Conservation (phyloP, 2,888 invertebrate species). For the Clepsis dumicolana region DNA sequence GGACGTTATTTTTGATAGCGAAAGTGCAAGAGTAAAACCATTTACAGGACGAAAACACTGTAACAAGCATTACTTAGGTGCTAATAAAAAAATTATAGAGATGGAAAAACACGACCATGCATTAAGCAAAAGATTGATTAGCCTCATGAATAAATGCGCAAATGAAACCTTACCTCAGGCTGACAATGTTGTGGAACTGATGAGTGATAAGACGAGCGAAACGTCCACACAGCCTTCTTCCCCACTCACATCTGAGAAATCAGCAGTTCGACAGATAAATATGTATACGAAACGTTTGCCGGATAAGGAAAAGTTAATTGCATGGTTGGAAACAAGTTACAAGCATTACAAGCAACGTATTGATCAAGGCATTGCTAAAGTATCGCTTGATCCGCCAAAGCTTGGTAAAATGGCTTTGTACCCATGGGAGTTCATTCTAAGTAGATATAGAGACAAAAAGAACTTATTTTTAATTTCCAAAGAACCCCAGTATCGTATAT, state of each 20-base stretch:
- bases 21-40: conserved; percentile 61
- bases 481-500: conserved; percentile 68
- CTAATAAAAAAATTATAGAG: conserved; percentile 65
- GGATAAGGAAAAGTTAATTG: conserved; percentile 60
- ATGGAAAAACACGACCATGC: conserved; percentile 71
- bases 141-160: conserved; percentile 34
- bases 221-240: conserved; percentile 7
- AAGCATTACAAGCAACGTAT: conserved; percentile 66
- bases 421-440: conserved; percentile 73
- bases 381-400: conserved; percentile 63
- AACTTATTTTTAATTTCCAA: conserved; percentile 71
- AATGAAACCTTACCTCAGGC: neutral
- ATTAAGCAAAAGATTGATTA: conserved; percentile 61
- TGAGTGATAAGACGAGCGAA: neutral
- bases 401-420: conserved; percentile 66
- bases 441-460: conserved; percentile 68
- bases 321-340: conserved; percentile 73
- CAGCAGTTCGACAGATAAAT: conserved; percentile 9
- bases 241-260: neutral
- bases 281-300: conserved; percentile 46
- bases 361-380: conserved; percentile 57
- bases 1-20: conserved; percentile 12
- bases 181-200: neutral
- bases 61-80: conserved; percentile 62
- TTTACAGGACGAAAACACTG: conserved; percentile 65